Evolutionary conservation across 2,113 vertebrate species (phyloP).

Genomic region (Mugil cephalus): DNA sequence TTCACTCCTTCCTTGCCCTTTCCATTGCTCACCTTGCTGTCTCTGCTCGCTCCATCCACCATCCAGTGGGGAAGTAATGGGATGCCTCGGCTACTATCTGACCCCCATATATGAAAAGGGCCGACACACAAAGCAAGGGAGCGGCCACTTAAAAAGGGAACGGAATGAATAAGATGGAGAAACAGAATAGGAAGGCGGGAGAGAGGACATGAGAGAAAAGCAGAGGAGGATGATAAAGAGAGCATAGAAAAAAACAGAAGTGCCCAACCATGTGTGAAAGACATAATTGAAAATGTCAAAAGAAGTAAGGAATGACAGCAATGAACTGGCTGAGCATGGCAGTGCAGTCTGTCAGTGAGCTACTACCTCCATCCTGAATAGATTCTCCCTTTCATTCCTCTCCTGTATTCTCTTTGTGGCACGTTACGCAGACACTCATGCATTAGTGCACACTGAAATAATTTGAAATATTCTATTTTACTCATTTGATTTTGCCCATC

Average conservation of each 20-base stretch:
- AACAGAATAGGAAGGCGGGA: constrained; percentile 51
- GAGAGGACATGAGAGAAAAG: constrained; percentile 34
- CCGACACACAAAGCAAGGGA: constrained; percentile 66
- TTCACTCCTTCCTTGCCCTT: constrained; percentile 36
- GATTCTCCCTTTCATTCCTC: constrained; percentile 34
- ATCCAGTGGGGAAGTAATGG: constrained; percentile 60
- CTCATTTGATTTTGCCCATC: constrained; percentile 66
- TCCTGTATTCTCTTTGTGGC: constrained; percentile 13
- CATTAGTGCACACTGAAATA: constrained; percentile 55
- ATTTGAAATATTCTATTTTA: constrained; percentile 50
- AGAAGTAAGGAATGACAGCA: constrained; percentile 85
- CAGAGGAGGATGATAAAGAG: constrained; percentile 54
- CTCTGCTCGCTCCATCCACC: constrained; percentile 24
- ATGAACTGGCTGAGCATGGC: constrained; percentile 80
- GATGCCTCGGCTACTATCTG: constrained; percentile 68
- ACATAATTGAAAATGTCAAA: constrained; percentile 88
- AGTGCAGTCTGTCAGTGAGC: constrained; percentile 71
- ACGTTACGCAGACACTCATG: constrained; percentile 8
- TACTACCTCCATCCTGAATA: constrained; percentile 53
- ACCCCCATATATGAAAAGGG: constrained; percentile 73
- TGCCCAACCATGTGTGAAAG: constrained; percentile 82
- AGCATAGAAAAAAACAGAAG: constrained; percentile 55
- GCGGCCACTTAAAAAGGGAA: constrained; percentile 76
- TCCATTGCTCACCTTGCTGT: constrained; percentile 14
- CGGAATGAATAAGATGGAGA: constrained; percentile 64